phyloP scores from a whole-genome alignment of 2,797 vertebrate genomes.

The Podargus strigoides region DNA sequence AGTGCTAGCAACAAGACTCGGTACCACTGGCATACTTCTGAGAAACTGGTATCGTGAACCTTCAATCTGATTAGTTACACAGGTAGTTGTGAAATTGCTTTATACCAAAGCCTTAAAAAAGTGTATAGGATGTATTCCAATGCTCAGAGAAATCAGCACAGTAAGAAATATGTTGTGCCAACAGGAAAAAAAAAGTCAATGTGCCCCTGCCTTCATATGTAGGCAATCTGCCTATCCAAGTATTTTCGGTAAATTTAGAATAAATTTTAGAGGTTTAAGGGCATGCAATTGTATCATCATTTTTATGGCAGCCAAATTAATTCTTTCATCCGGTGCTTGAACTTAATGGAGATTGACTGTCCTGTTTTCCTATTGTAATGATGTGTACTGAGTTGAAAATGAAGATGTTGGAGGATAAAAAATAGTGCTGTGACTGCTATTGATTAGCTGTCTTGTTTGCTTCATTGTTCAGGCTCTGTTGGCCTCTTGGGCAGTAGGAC shows the following conservation, averaged over 20 bases:
- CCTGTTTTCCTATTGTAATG: slow-evolving; percentile 68
- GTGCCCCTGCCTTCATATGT: slow-evolving; percentile 24
- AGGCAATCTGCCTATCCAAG: slow-evolving; percentile 4
- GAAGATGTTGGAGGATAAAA: slow-evolving; percentile 70
- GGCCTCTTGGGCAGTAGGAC: slow-evolving; percentile 70
- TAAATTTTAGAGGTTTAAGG: slow-evolving; percentile 57
- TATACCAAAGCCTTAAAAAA: slow-evolving; percentile 30
- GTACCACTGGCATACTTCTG: slow-evolving; percentile 30
- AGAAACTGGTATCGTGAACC: neutral
- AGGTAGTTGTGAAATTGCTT: slow-evolving; percentile 54
- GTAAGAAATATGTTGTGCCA: neutral
- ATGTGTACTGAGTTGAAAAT: slow-evolving; percentile 70
- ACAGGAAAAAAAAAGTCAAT: slow-evolving; percentile 17
- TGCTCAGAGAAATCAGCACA: neutral
- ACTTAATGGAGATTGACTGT: slow-evolving; percentile 65
- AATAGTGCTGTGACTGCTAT: slow-evolving; percentile 64
- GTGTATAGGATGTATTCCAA: neutral
- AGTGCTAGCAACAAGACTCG: neutral
- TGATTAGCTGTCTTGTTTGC: slow-evolving; percentile 72
- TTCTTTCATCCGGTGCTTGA: slow-evolving; percentile 57
- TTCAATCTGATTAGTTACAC: slow-evolving; percentile 60
- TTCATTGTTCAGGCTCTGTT: slow-evolving; percentile 62
- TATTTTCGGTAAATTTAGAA: slow-evolving; percentile 44
- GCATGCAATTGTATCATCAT: slow-evolving; percentile 43
- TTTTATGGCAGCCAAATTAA: slow-evolving; percentile 67